A percentile compares a stretch with the other conserved stretches of the same genome.
Evolutionary conservation across 2,888 invertebrate genomes (phyloP).

Genomic region (Hemithea aestivaria): DNA sequence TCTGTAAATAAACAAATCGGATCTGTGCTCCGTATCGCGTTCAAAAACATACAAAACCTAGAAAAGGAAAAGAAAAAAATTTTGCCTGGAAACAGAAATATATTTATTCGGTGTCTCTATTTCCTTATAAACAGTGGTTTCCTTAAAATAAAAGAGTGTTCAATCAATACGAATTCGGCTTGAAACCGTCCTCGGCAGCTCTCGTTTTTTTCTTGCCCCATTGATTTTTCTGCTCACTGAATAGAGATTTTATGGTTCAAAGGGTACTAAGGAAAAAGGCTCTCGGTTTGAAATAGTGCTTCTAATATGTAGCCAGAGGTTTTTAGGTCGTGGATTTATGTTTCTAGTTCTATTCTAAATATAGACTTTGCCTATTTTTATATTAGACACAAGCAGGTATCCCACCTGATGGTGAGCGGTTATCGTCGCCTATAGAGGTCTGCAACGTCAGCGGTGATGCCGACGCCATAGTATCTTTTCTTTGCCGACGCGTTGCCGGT

Average conservation of each 20-base stretch:
- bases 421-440: too few species aligned
- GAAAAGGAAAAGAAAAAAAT: too few species aligned
- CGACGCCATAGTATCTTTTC: too few species aligned
- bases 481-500: too few species aligned
- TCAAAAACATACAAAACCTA: too few species aligned
- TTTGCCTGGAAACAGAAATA: too few species aligned
- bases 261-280: conserved; percentile 30
- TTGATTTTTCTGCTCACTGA: conserved; percentile 45
- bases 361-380: conserved; percentile 9
- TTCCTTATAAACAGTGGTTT: conserved; percentile 8
- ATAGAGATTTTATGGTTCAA: conserved; percentile 34
- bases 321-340: conserved; percentile 9
- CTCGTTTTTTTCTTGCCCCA: conserved; percentile 38
- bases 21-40: too few species aligned
- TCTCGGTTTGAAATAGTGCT: conserved; percentile 23
- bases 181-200: conserved; percentile 26
- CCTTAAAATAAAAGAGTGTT: conserved; percentile 11
- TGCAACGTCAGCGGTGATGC: too few species aligned
- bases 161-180: conserved; percentile 28
- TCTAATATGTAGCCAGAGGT: conserved; percentile 6
- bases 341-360: conserved; percentile 6
- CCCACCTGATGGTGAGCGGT: too few species aligned
- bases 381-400: too few species aligned
- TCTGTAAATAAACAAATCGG: too few species aligned
- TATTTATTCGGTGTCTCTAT: conserved; percentile 16